Percentiles rank a stretch among this genome's conserved stretches.
phyloP scores from a whole-genome alignment of 1,140 invertebrate species.

The Drosophila dunni region DNA sequence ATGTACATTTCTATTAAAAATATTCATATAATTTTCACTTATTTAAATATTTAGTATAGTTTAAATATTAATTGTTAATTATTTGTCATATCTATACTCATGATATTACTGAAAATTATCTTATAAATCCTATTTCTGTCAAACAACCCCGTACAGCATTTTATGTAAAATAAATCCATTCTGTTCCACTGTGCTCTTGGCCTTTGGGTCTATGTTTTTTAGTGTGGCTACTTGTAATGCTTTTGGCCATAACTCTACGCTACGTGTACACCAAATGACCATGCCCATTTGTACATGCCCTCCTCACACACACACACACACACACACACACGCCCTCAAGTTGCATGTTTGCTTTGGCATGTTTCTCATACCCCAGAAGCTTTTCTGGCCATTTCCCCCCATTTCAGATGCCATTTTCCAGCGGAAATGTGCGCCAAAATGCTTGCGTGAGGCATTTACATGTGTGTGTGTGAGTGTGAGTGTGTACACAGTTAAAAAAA shows the following conservation, averaged over 20 bases:
- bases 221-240: conserved; percentile 4
- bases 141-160: too few species aligned
- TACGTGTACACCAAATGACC: not conserved
- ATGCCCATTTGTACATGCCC: conserved; percentile 17
- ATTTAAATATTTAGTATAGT: too few species aligned
- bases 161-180: too few species aligned
- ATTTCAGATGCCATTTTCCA: conserved; percentile 70
- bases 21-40: too few species aligned
- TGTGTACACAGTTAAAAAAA: conserved; percentile 48
- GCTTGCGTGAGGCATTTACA: conserved; percentile 60
- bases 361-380: conserved; percentile 43
- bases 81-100: too few species aligned
- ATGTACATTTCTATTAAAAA: too few species aligned
- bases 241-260: conserved; percentile 12
- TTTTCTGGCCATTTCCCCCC: conserved; percentile 24
- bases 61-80: too few species aligned
- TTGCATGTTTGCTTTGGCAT: conserved; percentile 72
- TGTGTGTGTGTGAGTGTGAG: conserved; percentile 1
- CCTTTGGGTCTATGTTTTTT: not conserved
- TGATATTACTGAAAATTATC: too few species aligned
- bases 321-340: conserved; percentile 22
- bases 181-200: not conserved
- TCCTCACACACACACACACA: conserved; percentile 5
- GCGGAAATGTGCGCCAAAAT: conserved; percentile 81
- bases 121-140: too few species aligned